These are phyloP conservation scores for Listrodromus nycthemerus DNA, from an alignment of 2,888 invertebrate species.

Conservation along the genomic window DNA sequence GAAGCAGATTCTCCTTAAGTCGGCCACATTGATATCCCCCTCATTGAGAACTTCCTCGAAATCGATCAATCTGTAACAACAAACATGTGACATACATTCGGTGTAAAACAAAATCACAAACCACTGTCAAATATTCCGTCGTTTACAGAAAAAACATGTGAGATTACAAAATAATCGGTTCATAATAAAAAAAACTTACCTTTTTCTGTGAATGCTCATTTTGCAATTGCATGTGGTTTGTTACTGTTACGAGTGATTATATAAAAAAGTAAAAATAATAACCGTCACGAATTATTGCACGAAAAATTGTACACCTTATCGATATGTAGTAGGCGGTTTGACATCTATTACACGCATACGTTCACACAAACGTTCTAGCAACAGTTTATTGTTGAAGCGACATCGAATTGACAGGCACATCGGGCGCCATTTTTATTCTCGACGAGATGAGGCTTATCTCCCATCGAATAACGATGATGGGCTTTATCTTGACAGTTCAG, in stretches of 20 bases:
- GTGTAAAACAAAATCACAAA: background rate
- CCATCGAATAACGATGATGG: constrained; percentile 34
- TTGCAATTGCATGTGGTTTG: constrained; percentile 55
- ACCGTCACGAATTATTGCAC: constrained; percentile 7
- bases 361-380: constrained; percentile 23
- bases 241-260: constrained; percentile 35
- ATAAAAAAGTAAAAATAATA: constrained; percentile 9
- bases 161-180: background rate
- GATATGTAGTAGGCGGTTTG: constrained; percentile 56
- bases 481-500: constrained; percentile 30
- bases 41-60: constrained; percentile 90
- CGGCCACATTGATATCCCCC: constrained; percentile 90
- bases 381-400: constrained; percentile 46
- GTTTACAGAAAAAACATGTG: background rate
- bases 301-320: constrained; percentile 8
- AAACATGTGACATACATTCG: background rate
- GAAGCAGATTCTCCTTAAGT: constrained; percentile 90
- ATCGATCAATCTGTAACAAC: constrained; percentile 90
- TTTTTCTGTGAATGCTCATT: constrained; percentile 80
- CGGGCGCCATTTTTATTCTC: constrained; percentile 54
- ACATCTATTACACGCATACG: constrained; percentile 22
- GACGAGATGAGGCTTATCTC: constrained; percentile 33
- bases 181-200: constrained; percentile 69
- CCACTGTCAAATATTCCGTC: constrained; percentile 2
- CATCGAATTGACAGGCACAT: constrained; percentile 56